A percentile compares a stretch with the other conserved stretches of the same genome.
Conservation (phyloP, 2,888 invertebrate genomes). For the Nesidiocoris tenuis region DNA sequence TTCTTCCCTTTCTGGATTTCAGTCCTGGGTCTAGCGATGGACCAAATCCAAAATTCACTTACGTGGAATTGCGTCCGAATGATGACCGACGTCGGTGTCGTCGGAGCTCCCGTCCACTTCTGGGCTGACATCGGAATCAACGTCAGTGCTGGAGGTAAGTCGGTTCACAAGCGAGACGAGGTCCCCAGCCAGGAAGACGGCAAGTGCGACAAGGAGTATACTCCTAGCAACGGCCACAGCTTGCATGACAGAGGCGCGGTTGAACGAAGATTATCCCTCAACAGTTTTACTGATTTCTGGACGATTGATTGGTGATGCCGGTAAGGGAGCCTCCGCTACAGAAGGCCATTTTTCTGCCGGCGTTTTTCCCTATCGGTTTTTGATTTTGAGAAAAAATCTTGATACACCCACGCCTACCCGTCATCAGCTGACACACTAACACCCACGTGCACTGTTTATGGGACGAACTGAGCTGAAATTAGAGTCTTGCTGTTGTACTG, state of each 20-base stretch:
- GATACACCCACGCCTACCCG: no score
- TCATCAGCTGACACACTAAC: not conserved
- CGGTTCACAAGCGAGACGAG: conserved; percentile 44
- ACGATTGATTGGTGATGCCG: no score
- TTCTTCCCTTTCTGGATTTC: no score
- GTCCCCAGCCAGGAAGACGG: conserved; percentile 46
- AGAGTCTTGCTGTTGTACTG: not conserved
- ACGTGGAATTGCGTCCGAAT: conserved; percentile 44
- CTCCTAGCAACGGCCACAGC: conserved; percentile 46
- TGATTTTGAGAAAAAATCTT: no score
- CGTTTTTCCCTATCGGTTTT: no score
- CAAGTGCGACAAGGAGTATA: conserved; percentile 44
- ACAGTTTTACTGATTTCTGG: no score
- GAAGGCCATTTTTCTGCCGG: no score
- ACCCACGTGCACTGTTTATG: not conserved
- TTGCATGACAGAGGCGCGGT: conserved; percentile 41
- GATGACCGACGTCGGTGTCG: conserved; percentile 39
- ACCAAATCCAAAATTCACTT: no score
- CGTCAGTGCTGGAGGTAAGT: conserved; percentile 31
- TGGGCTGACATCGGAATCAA: not conserved
- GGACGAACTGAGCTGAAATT: not conserved
- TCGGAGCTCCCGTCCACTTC: not conserved
- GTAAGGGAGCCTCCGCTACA: no score
- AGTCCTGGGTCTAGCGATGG: no score
- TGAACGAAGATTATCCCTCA: no score